phyloP scores from a whole-genome alignment of 2,888 invertebrate genomes.

The Scaptomyza tumidula region DNA sequence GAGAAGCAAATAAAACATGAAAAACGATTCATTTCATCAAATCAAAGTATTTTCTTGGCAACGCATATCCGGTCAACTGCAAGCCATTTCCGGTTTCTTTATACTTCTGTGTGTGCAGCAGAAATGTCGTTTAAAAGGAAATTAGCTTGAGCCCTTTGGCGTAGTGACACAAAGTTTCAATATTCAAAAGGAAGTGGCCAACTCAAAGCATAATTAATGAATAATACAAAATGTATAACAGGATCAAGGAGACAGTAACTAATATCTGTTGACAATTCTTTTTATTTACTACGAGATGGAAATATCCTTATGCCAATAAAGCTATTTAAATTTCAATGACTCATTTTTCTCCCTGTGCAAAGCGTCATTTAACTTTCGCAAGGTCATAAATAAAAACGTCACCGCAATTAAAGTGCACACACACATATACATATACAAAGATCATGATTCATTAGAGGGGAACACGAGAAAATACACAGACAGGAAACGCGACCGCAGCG shows the following conservation, averaged over 20 bases:
- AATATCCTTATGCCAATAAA: not conserved
- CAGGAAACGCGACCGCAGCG: constrained; percentile 48
- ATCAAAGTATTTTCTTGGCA: constrained; percentile 7
- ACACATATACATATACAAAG: constrained; percentile 1
- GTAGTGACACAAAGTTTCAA: not conserved
- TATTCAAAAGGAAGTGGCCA: constrained; percentile 1
- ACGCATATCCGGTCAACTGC: constrained; percentile 16
- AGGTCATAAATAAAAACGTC: constrained; percentile 64
- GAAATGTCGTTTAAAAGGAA: not conserved
- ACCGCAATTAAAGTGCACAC: constrained; percentile 49
- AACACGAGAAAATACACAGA: not conserved
- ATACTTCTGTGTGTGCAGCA: not conserved
- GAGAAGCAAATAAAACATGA: constrained; percentile 47
- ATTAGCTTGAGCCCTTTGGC: not conserved
- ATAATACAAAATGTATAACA: not conserved
- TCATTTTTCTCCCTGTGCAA: constrained; percentile 1
- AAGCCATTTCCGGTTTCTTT: constrained; percentile 13
- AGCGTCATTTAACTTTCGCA: constrained; percentile 36
- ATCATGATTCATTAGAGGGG: constrained; percentile 57
- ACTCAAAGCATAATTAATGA: not conserved
- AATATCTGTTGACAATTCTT: not conserved
- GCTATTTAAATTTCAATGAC: constrained; percentile 4
- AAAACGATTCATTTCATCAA: constrained; percentile 34
- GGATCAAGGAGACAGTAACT: not conserved
- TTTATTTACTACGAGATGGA: not conserved